Evolutionary conservation across 2,888 invertebrate species (phyloP), one percentile per base, ranked within the genome.

Genomic region (Trachelus tabidus): DNA sequence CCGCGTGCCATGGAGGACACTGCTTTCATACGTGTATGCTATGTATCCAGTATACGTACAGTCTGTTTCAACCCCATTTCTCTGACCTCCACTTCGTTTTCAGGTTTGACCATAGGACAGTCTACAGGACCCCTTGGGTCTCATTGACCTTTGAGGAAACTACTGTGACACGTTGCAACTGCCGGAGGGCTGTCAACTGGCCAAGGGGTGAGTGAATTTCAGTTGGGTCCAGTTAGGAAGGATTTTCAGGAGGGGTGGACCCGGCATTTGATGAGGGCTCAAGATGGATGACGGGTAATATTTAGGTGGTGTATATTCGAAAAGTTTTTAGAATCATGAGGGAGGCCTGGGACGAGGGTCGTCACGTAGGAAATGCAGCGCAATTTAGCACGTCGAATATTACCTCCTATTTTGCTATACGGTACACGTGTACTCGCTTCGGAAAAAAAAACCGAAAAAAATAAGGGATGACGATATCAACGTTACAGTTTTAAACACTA

Each of bases 251-350:
- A 31, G 31, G 31, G 71, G 71, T 15, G 31, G 71, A 71, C 71
- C 4, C 71, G 31, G 11, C 11, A 79, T 86, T 87, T 88, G 89
- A 90, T 87, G 89, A 90, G 88, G 90, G 89, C 90, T 85, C 87
- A 87, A 89, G 89, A 89, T 89, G 87, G 86, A 89, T 89, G 84
- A 85, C 80, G 80, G 83, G 83, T 85, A 83, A 89, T 90, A 88
- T 89, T 88, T 87, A 83, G 79, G 75, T 73, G 82, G 81, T 75
- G 77, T 79, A 77, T 80, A 56, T 56, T 23, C 56, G 23, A 56
- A 56, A 56, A 56, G 56, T 56, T 56, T 23, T 23, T 56, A 56
- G 56, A 56, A 56, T 56, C 56, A 56, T 56, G 56, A 6, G 56
- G 23, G 56, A 23, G 9, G 56, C 23, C 15, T 23, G 23, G 56